Conservation (phyloP, 2,797 vertebrate genomes). For the Botia almorhae region DNA sequence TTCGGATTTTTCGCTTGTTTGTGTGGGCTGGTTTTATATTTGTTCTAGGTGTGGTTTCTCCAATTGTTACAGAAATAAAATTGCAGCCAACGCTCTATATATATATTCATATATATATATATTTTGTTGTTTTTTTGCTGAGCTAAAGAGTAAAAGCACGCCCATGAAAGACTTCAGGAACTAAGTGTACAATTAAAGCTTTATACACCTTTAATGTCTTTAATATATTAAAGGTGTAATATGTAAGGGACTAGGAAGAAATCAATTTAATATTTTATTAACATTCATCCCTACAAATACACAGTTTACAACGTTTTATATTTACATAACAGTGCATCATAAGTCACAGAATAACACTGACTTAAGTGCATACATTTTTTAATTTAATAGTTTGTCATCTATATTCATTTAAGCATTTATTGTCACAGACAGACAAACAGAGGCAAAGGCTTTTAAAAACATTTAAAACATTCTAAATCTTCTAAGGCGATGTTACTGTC, state of each 20-base stretch:
- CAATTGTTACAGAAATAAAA: conserved; percentile 50
- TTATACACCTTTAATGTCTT: background rate
- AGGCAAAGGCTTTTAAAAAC: background rate
- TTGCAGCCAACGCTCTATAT: conserved; percentile 23
- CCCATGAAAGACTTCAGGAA: background rate
- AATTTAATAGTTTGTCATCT: too few relatives aligned
- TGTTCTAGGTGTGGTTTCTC: conserved; percentile 42
- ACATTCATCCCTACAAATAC: too few relatives aligned
- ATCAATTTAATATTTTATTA: too few relatives aligned
- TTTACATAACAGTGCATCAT: too few relatives aligned
- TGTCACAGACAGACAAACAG: background rate
- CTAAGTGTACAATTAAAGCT: background rate
- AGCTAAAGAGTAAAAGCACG: background rate
- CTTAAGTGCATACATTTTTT: too few relatives aligned
- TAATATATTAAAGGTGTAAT: too few relatives aligned
- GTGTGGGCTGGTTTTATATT: conserved; percentile 47
- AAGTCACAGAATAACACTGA: too few relatives aligned
- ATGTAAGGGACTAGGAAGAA: too few relatives aligned
- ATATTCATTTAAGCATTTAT: too few relatives aligned
- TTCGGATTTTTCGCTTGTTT: conserved; percentile 53
- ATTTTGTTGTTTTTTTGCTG: background rate
- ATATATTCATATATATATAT: background rate
- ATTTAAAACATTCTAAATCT: background rate
- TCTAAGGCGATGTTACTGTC: background rate
- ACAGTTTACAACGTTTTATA: too few relatives aligned